Evolutionary conservation across 1,140 invertebrate species (phyloP).

Genomic region (Antheraea pernyi): DNA sequence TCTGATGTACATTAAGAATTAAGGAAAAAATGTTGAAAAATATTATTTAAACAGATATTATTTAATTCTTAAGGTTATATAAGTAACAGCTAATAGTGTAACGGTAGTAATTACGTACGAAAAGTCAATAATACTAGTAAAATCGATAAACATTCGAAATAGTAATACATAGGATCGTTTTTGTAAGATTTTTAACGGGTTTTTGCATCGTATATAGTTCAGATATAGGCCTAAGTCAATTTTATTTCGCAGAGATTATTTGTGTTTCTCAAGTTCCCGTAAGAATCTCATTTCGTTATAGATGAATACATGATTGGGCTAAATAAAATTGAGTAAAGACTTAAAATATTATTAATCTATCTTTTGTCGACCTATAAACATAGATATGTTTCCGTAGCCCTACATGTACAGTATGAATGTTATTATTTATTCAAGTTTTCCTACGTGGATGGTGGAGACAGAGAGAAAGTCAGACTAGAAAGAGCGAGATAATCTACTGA

Average conservation of each 20-base stretch:
- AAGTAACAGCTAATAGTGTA: neutral
- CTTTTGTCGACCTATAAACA: no score
- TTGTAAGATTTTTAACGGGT: neutral
- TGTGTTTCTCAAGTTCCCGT: neutral
- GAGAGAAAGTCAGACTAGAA: no score
- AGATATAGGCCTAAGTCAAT: neutral
- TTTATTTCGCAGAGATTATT: neutral
- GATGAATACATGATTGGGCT: neutral
- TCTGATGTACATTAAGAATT: neutral
- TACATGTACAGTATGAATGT: no score
- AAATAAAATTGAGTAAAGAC: neutral
- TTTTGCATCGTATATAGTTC: neutral
- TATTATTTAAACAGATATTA: neutral
- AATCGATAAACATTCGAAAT: conserved; percentile 4
- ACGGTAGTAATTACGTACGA: neutral
- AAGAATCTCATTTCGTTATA: neutral
- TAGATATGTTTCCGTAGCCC: no score
- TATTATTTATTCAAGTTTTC: no score
- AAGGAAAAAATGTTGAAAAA: no score
- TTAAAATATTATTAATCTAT: no score
- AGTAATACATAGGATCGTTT: neutral
- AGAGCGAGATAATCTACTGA: no score
- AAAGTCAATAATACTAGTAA: neutral
- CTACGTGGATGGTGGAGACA: no score
- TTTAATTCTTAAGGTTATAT: neutral